A percentile compares a stretch with the other conserved stretches of the same genome.
These are phyloP conservation scores for Coelopa pilipes DNA, from an alignment of 2,888 invertebrate genomes.

Conservation along the genomic window DNA sequence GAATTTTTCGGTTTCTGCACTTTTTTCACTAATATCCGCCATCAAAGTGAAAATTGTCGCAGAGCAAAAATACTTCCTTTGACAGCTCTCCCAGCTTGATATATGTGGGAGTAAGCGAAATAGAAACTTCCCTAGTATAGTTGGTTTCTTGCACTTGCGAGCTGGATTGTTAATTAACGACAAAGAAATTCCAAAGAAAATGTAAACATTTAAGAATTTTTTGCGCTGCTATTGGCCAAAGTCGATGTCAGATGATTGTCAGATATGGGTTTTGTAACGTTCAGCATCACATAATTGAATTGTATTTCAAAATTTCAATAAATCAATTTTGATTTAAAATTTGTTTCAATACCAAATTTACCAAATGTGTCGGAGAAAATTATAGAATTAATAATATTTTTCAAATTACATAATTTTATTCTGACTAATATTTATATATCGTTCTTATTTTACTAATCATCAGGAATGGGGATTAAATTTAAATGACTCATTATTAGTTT, in stretches of 20 bases:
- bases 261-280: not conserved
- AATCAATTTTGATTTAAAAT: not conserved
- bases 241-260: constrained; percentile 3
- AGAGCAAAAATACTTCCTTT: constrained; percentile 24
- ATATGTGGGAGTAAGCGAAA: constrained; percentile 2
- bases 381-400: too few species aligned
- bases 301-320: not conserved
- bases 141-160: constrained; percentile 18
- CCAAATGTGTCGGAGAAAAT: too few species aligned
- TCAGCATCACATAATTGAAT: too few species aligned
- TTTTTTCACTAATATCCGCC: constrained; percentile 47
- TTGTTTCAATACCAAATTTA: not conserved
- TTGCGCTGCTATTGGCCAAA: not conserved
- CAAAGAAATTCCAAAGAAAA: constrained; percentile 17
- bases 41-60: constrained; percentile 38
- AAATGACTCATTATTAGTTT: too few species aligned
- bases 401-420: too few species aligned
- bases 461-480: too few species aligned
- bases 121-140: not conserved
- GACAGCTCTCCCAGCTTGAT: constrained; percentile 23
- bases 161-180: not conserved
- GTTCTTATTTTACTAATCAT: too few species aligned
- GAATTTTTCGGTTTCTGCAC: constrained; percentile 53
- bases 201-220: constrained; percentile 31
- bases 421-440: too few species aligned